A percentile compares a stretch with the other conserved stretches of the same genome.
Evolutionary conservation across 2,888 invertebrate species (phyloP).

Genomic region (Silvanus unidentatus): DNA sequence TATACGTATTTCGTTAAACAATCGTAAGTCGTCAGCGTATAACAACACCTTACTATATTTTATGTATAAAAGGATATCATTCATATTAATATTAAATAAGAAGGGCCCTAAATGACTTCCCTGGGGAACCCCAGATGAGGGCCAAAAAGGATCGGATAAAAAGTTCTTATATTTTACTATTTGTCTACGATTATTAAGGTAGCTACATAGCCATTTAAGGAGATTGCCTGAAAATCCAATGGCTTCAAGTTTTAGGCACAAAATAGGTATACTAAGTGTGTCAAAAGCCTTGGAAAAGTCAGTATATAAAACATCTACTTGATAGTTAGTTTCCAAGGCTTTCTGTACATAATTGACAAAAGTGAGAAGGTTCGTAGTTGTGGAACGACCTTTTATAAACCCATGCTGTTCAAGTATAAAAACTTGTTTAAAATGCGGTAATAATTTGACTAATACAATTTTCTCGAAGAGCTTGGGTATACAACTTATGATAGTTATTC

Average conservation of each 20-base stretch:
- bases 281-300: background rate
- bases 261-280: background rate
- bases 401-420: background rate
- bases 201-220: background rate
- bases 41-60: background rate
- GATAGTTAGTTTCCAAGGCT: background rate
- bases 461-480: background rate
- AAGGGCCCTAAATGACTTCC: slow-evolving; percentile 4
- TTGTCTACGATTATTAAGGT: background rate
- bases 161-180: background rate
- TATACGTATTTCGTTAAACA: background rate
- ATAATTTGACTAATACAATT: background rate
- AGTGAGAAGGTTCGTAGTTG: background rate
- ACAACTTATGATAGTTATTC: background rate
- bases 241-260: background rate
- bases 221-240: background rate
- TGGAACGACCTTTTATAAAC: background rate
- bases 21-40: background rate
- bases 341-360: background rate
- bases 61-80: slow-evolving; percentile 2
- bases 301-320: background rate
- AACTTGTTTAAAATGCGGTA: background rate
- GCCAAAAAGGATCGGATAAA: background rate
- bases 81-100: slow-evolving; percentile 2
- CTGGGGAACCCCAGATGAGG: slow-evolving; percentile 6